Conservation (phyloP, 2,888 invertebrate genomes). For the Meiosimyza platycephala region DNA sequence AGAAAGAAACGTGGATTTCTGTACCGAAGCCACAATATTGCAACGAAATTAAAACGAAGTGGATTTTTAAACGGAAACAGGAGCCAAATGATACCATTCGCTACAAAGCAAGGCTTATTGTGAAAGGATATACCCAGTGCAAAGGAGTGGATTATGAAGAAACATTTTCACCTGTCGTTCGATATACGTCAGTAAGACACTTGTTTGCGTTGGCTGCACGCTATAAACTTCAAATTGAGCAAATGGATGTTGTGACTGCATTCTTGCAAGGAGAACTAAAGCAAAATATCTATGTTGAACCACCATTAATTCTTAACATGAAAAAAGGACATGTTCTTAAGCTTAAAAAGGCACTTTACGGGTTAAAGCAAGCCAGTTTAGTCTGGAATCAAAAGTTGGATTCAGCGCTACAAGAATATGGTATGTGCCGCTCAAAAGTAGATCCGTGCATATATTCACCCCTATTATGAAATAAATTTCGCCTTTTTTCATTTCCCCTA, state of each 20-base stretch:
- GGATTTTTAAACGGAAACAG: neutral
- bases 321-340: neutral
- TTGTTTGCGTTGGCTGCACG: constrained; percentile 6
- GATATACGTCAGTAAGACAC: constrained; percentile 8
- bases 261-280: constrained; percentile 15
- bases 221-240: constrained; percentile 5
- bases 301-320: neutral
- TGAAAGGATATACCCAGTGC: neutral
- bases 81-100: neutral
- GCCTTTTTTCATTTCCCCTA: no score
- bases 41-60: neutral
- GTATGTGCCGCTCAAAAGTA: constrained; percentile 9
- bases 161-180: constrained; percentile 19
- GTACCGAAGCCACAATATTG: neutral
- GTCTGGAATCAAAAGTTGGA: constrained; percentile 6
- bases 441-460: constrained; percentile 14
- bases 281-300: neutral
- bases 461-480: no score
- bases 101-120: neutral
- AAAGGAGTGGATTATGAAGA: constrained; percentile 16
- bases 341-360: constrained; percentile 21
- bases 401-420: neutral
- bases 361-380: constrained; percentile 21
- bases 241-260: constrained; percentile 23
- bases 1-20: neutral